Evolutionary conservation across 2,888 invertebrate species (phyloP).

Genomic region (Amiota communis): DNA sequence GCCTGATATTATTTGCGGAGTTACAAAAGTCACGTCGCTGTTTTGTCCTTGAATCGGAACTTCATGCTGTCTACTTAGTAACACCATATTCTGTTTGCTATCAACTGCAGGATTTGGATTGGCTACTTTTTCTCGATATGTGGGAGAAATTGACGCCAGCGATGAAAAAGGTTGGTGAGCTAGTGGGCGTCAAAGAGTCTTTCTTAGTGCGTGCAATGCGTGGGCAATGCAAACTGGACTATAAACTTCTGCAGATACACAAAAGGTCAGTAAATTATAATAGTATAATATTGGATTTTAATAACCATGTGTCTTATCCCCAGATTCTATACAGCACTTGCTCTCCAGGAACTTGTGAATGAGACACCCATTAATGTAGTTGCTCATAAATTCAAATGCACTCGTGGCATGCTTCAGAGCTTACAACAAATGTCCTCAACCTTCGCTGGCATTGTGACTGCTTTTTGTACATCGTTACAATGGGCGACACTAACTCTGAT

Average conservation of each 20-base stretch:
- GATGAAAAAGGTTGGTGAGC: slow-evolving; percentile 88
- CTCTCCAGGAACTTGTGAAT: slow-evolving; percentile 92
- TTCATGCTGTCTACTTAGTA: slow-evolving; percentile 95
- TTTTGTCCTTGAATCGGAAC: slow-evolving; percentile 93
- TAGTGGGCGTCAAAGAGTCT: slow-evolving; percentile 90
- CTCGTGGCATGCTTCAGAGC: slow-evolving; percentile 92
- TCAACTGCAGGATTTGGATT: slow-evolving; percentile 84
- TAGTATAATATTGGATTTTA: background rate
- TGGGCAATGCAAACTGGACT: slow-evolving; percentile 77
- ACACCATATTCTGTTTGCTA: slow-evolving; percentile 93
- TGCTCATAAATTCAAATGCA: slow-evolving; percentile 88
- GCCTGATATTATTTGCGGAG: slow-evolving; percentile 89
- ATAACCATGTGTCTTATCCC: background rate
- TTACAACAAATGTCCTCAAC: slow-evolving; percentile 95
- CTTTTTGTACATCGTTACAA: slow-evolving; percentile 93
- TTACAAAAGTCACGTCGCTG: slow-evolving; percentile 90
- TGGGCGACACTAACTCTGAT: slow-evolving; percentile 94
- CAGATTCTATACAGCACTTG: slow-evolving; percentile 91
- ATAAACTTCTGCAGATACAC: slow-evolving; percentile 77
- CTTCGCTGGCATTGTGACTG: slow-evolving; percentile 97
- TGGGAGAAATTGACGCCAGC: slow-evolving; percentile 87
- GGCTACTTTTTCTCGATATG: slow-evolving; percentile 84
- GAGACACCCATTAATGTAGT: slow-evolving; percentile 88
- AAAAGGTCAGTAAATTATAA: slow-evolving; percentile 75
- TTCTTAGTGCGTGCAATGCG: slow-evolving; percentile 86